Conservation (phyloP, 2,888 invertebrate species). For the Strigamia maritima region DNA sequence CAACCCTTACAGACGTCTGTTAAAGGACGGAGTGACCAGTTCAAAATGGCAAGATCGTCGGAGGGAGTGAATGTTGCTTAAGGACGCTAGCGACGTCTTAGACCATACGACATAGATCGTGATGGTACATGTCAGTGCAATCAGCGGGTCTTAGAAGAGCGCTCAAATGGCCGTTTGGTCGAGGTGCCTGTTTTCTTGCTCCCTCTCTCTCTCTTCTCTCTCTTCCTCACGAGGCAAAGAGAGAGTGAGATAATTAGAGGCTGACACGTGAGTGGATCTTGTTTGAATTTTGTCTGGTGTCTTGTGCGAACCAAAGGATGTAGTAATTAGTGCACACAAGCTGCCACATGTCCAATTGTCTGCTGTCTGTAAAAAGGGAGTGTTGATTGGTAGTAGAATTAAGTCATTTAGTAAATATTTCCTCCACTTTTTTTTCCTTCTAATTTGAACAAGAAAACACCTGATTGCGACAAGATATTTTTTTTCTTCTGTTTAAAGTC, state of each 20-base stretch:
- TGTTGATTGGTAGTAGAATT: conserved; percentile 12
- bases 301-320: neutral
- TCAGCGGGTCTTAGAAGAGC: neutral
- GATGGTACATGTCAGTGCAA: conserved; percentile 8
- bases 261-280: conserved; percentile 9
- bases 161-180: neutral
- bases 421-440: neutral
- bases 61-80: too few relatives aligned
- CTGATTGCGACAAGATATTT: neutral
- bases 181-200: neutral
- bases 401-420: neutral
- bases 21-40: neutral
- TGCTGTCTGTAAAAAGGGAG: neutral
- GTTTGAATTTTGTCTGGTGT: neutral
- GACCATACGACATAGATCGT: too few relatives aligned
- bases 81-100: too few relatives aligned
- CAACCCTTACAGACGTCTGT: neutral
- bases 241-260: neutral
- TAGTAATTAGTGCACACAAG: conserved; percentile 18
- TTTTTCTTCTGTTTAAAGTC: too few relatives aligned
- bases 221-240: too few relatives aligned
- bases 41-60: conserved; percentile 9
- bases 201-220: too few relatives aligned
- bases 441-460: neutral
- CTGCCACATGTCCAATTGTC: conserved; percentile 17